Percentiles rank a stretch among this genome's conserved stretches.
Conservation (phyloP, 1,140 invertebrate genomes). For the Drosophila pectinifera region DNA sequence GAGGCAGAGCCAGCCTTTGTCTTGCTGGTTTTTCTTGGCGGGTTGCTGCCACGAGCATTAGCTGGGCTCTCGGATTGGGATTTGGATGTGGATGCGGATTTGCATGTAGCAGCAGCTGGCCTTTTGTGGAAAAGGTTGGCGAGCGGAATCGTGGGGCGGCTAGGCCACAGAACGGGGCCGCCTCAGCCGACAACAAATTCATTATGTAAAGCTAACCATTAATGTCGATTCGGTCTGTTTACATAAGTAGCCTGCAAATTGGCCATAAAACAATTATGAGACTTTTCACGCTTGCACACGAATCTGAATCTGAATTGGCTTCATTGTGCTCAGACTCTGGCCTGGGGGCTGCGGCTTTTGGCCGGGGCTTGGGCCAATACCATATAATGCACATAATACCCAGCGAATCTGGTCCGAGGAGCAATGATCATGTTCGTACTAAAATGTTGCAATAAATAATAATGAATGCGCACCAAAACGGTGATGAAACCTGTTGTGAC, state of each 20-base stretch:
- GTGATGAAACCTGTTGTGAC: constrained; percentile 78
- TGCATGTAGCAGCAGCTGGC: constrained; percentile 71
- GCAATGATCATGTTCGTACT: constrained; percentile 66
- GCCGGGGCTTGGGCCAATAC: constrained; percentile 32
- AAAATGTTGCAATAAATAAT: constrained; percentile 80
- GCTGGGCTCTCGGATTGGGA: constrained; percentile 24
- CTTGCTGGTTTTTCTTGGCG: constrained; percentile 18
- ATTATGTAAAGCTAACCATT: constrained; percentile 71
- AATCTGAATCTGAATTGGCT: constrained; percentile 37
- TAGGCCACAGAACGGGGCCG: constrained; percentile 47
- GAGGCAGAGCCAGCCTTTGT: constrained; percentile 48
- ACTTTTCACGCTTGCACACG: constrained; percentile 69
- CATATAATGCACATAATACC: constrained; percentile 42
- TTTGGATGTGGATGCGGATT: constrained; percentile 51
- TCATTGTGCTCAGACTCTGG: constrained; percentile 40
- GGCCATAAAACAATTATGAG: constrained; percentile 68
- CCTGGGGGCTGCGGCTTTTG: constrained; percentile 19
- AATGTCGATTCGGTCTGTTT: constrained; percentile 61
- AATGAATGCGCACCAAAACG: constrained; percentile 71
- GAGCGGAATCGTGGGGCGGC: constrained; percentile 43
- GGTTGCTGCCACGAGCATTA: constrained; percentile 43
- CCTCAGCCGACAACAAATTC: constrained; percentile 43
- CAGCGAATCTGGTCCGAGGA: constrained; percentile 27
- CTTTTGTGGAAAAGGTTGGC: constrained; percentile 68
- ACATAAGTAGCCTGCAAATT: constrained; percentile 74